A percentile compares a stretch with the other conserved stretches of the same genome.
phyloP scores from a whole-genome alignment of 2,113 vertebrate genomes.

The Speoplatyrhinus poulsoni region DNA sequence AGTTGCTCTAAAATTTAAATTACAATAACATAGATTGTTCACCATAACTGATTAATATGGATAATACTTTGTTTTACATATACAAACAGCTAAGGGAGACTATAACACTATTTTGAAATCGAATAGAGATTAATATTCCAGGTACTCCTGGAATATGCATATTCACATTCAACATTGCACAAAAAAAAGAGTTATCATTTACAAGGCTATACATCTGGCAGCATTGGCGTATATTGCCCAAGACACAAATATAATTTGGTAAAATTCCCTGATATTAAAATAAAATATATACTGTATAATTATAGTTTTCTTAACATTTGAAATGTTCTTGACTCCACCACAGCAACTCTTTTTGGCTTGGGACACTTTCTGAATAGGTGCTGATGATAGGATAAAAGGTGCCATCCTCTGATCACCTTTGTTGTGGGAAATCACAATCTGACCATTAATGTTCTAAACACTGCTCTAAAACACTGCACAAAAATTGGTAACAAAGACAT shows the following conservation, averaged over 20 bases:
- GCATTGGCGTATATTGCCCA: no score
- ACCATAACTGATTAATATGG: slow-evolving; percentile 16
- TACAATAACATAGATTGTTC: not conserved
- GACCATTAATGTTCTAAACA: slow-evolving; percentile 14
- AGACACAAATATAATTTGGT: not conserved
- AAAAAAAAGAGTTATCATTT: not conserved
- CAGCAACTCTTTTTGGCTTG: not conserved
- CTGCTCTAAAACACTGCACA: slow-evolving; percentile 25
- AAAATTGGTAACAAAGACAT: slow-evolving; percentile 22
- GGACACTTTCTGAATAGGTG: no score
- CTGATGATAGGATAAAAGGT: no score
- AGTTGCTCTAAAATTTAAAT: slow-evolving; percentile 4
- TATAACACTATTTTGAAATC: not conserved
- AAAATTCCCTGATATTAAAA: not conserved
- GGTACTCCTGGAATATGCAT: not conserved
- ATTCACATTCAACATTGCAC: slow-evolving; percentile 11
- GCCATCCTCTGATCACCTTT: not conserved
- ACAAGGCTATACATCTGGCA: no score
- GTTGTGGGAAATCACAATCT: slow-evolving; percentile 7
- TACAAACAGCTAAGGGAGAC: not conserved
- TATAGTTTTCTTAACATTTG: no score
- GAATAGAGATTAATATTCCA: not conserved
- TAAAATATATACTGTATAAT: not conserved
- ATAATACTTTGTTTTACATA: slow-evolving; percentile 22
- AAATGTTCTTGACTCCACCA: no score